Evolutionary conservation across 2,888 invertebrate species (phyloP), one percentile per base, ranked within the genome.

Genomic region (Cremastinae sp.): DNA sequence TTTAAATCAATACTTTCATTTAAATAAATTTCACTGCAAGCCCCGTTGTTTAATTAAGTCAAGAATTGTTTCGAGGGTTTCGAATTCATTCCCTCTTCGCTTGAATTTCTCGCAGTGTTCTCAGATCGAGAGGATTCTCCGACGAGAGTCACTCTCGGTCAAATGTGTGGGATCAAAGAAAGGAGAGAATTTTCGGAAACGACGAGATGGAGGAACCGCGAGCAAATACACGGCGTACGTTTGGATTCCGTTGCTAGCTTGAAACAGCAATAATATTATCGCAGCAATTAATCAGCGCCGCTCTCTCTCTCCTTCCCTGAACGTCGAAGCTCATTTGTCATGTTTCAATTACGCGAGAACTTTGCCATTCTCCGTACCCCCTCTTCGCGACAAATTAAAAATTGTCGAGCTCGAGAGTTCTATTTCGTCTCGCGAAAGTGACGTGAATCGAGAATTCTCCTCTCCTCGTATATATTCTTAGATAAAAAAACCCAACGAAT

Each of bases 261-360:
- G 18, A 70, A 68, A 76, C 69, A 73, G 73, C 69, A 76, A 73
- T 70, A 76, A 76, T 73, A 70, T 76, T 76, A 76, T 73, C 73
- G 69, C 64, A 55, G 61, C 69, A 73, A 76, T 76, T 76, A 76
- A 76, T 76, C 73, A 76, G 61, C 58, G 55, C 55, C 64, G 37
- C 28, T 69, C 64, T 41, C 51, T 28, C 28, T 22, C 59, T n/a
- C 18, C 53, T 28, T 18, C 1, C 53, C 1, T 12, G n/a, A 65
- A 70, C 69, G 76, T 76, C 76, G 76, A 76, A 76, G 69, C 69
- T 69, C 73, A 76, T 76, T 76, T 73, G 76, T 76, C 73, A 73
- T 73, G 69, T 76, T 76, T 76, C 73, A 76, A 76, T 76, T 76
- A 76, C 73, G 55, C 51, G 55, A 70, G 58, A 61, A 64, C 53